These are phyloP conservation scores for Grallaria varia DNA, from an alignment of 2,113 vertebrate species.

Conservation along the genomic window DNA sequence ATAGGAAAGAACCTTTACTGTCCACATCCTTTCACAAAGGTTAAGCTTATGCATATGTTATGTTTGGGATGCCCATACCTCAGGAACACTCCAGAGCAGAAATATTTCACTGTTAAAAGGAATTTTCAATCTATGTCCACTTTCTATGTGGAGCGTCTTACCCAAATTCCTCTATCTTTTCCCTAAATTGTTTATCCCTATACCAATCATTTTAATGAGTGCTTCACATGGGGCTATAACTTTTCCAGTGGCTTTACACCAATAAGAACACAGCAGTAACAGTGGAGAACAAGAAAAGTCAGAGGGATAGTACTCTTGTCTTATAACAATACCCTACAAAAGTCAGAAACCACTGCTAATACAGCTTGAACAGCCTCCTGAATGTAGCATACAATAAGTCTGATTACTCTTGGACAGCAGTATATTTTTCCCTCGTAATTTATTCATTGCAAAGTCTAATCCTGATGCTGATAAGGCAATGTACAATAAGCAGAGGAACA, in stretches of 20 bases:
- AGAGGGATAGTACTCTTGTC: not conserved
- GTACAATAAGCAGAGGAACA: constrained; percentile 3
- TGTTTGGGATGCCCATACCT: not conserved
- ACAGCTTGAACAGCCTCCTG: not conserved
- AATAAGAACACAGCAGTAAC: not conserved
- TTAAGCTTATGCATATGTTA: not conserved
- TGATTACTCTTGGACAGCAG: not conserved
- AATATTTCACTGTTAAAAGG: not conserved
- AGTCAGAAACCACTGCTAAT: not conserved
- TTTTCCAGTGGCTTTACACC: not conserved
- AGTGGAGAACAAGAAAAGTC: not conserved
- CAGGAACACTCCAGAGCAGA: not conserved
- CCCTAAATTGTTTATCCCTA: not conserved
- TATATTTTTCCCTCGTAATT: constrained; percentile 24
- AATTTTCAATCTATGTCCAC: not conserved
- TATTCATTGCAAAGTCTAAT: constrained; percentile 49
- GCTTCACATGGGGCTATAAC: not conserved
- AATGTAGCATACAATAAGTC: not conserved
- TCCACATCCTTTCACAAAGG: not conserved
- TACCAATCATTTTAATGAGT: not conserved
- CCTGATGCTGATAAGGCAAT: not conserved
- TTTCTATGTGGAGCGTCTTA: not conserved
- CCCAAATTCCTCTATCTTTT: not conserved
- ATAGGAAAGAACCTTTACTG: not conserved
- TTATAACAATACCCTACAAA: not conserved